phyloP scores from a whole-genome alignment of 2,888 invertebrate genomes.

The Cheilosia urbana region DNA sequence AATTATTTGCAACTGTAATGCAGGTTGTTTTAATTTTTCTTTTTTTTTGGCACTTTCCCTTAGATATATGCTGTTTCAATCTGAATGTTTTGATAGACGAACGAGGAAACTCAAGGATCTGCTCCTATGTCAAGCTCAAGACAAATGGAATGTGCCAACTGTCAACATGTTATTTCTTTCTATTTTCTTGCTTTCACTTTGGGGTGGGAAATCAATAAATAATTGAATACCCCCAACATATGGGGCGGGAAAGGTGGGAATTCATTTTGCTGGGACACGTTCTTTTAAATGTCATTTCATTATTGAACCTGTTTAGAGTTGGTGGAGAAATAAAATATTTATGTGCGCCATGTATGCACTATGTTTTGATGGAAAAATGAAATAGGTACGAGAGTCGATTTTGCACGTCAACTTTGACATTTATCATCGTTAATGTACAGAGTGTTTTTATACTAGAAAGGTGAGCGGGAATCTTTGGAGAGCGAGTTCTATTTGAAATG shows the following conservation, averaged over 20 bases:
- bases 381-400: neutral
- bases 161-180: conserved; percentile 2
- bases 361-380: neutral
- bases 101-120: conserved; percentile 49
- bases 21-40: conserved; percentile 38
- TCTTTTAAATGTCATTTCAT: neutral
- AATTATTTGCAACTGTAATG: conserved; percentile 63
- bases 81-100: conserved; percentile 22
- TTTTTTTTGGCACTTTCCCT: conserved; percentile 14
- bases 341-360: neutral
- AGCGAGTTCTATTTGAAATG: neutral
- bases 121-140: conserved; percentile 27
- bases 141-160: conserved; percentile 41
- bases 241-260: neutral
- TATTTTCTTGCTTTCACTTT: conserved; percentile 23
- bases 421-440: neutral
- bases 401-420: neutral
- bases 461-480: neutral
- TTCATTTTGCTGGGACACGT: neutral
- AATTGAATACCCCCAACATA: conserved; percentile 4
- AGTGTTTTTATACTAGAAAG: neutral
- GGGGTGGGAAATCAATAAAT: conserved; percentile 17
- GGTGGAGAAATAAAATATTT: neutral
- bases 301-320: neutral
- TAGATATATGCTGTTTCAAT: conserved; percentile 39